Conservation (phyloP, 2,797 vertebrate species). For the Brachyalestes nurse region DNA sequence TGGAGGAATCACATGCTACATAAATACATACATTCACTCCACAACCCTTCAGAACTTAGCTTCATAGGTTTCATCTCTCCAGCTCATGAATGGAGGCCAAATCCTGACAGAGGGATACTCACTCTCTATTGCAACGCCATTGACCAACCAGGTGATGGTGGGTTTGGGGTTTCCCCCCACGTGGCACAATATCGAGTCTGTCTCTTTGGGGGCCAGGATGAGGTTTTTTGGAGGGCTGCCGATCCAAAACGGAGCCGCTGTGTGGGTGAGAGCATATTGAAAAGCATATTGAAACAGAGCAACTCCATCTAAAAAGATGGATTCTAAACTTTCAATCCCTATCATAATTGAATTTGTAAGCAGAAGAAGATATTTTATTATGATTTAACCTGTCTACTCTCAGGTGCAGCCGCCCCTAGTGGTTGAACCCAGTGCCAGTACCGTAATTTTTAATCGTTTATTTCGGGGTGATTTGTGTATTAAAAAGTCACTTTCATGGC, state of each 20-base stretch:
- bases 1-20: slow-evolving; percentile 29
- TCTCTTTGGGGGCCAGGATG: slow-evolving; percentile 92
- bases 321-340: too few relatives aligned
- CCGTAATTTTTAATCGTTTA: too few relatives aligned
- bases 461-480: too few relatives aligned
- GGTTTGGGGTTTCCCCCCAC: slow-evolving; percentile 91
- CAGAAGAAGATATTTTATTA: too few relatives aligned
- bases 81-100: not conserved
- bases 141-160: slow-evolving; percentile 88
- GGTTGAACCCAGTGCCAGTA: too few relatives aligned
- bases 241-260: slow-evolving; percentile 97
- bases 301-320: too few relatives aligned
- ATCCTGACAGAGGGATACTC: slow-evolving; percentile 64
- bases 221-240: slow-evolving; percentile 89
- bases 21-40: not conserved
- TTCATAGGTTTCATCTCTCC: not conserved
- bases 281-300: too few relatives aligned
- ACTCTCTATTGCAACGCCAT: slow-evolving; percentile 91
- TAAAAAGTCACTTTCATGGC: too few relatives aligned
- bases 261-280: not conserved
- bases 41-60: not conserved
- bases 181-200: slow-evolving; percentile 87
- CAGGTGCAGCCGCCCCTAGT: too few relatives aligned
- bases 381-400: too few relatives aligned
- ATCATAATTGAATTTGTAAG: too few relatives aligned